phyloP scores from a whole-genome alignment of 2,888 invertebrate genomes.

The Ferrisia virgata region DNA sequence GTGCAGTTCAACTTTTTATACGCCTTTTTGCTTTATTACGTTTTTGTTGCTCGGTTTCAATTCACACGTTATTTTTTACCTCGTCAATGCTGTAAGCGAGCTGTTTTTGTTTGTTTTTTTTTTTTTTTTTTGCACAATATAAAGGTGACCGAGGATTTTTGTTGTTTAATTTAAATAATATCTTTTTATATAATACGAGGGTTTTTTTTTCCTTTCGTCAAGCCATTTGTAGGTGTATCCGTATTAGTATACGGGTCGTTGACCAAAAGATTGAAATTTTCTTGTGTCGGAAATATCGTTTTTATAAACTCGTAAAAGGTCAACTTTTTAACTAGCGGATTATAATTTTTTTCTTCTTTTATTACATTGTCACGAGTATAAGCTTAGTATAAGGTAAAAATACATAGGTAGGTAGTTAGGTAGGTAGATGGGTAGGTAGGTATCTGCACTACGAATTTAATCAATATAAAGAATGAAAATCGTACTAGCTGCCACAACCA shows the following conservation, averaged over 20 bases:
- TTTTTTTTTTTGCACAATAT: not conserved
- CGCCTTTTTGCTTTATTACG: not conserved
- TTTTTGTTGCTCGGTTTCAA: slow-evolving; percentile 5
- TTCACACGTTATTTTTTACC: slow-evolving; percentile 14
- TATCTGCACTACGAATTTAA: not conserved
- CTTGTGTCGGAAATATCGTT: not conserved
- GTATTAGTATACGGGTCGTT: not conserved
- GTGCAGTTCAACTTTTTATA: slow-evolving; percentile 4
- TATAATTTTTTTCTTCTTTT: not conserved
- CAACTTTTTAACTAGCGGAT: not conserved
- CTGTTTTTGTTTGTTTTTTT: no score
- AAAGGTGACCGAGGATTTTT: slow-evolving; percentile 9
- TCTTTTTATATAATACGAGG: not conserved
- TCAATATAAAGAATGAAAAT: not conserved
- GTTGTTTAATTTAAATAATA: not conserved
- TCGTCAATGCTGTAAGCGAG: not conserved
- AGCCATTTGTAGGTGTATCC: not conserved
- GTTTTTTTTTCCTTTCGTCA: not conserved
- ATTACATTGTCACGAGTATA: not conserved
- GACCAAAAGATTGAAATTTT: not conserved
- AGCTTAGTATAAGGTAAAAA: not conserved
- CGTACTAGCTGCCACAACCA: not conserved
- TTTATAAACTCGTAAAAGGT: not conserved
- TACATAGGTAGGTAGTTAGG: no score
- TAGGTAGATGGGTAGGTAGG: no score